Base-by-base conservation (phyloP, 2,888 invertebrate species). In the Ennomos quercinarius region DNA sequence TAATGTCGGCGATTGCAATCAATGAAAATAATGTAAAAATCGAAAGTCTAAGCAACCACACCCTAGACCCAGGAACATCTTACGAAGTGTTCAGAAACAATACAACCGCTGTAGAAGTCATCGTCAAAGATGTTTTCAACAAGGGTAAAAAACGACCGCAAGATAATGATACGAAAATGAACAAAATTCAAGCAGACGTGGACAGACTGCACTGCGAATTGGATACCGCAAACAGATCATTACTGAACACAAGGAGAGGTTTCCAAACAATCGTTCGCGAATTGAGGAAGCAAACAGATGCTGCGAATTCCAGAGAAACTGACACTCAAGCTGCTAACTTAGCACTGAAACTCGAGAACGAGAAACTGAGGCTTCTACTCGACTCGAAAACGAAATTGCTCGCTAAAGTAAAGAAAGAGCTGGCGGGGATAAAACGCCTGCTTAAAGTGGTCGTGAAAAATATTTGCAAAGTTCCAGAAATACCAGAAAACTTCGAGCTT, bases 31-130 rank as follows among this genome's bases (percentile, higher is more conserved):
- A 57, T 27, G 36, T 38, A 57, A 57, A 60, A 60, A 46, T 13
- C 43, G 42, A 54, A 40, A 63, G 58, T 17, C 10, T 45, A 8
- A 42, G 44, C 10, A 47, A 46, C 27, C 17, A 46, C 0, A 52
- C 37, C n/a, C 41, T 50, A 17, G 74, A 75, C 9, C 69, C 75
- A 5, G 74, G 74, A 10, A 76, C 74, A 8, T 73, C 85, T 0
- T 83, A 78, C 45, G 86, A 89, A 68, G 83, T 89, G 4, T 88
- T 86, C 58, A 79, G 85, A 63, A 89, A 89, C 57, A 83, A 86
- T 34, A 86, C 85, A 9, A 87, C 87, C 27, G 84, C 89, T 1
- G 83, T 89, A 1, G 89, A 90, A 73, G 83, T 89, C 4, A 78
- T 87, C 37, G 85, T 89, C 1, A 89, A 89, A 74, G 84, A 86